Evolutionary conservation across 1,140 invertebrate species (phyloP).

Genomic region (Lepidurus couesii): DNA sequence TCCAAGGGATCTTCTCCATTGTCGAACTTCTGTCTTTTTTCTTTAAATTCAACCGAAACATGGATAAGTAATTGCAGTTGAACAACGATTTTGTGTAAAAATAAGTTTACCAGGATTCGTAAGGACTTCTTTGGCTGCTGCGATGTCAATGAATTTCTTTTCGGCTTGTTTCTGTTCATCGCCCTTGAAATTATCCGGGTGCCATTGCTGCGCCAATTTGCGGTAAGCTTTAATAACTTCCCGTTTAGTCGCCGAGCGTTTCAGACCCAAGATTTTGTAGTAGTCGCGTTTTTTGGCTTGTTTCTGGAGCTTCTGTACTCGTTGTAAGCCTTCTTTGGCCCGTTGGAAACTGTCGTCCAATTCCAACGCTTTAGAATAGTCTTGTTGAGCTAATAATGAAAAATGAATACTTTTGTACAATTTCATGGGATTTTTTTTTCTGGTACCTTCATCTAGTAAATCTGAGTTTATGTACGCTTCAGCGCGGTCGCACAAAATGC

Average conservation of each 20-base stretch:
- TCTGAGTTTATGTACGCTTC: conserved; percentile 86
- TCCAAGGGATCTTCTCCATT: conserved; percentile 94
- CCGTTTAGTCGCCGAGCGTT: conserved; percentile 78
- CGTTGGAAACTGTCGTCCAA: conserved; percentile 71
- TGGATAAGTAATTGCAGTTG: conserved; percentile 29
- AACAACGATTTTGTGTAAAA: conserved; percentile 17
- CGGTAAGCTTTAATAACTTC: conserved; percentile 95
- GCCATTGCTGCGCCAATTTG: conserved; percentile 96
- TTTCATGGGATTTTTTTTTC: neutral
- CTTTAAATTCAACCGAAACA: conserved; percentile 52
- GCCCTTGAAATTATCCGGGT: conserved; percentile 91
- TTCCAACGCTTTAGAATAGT: conserved; percentile 58
- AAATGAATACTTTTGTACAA: conserved; percentile 26
- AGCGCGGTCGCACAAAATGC: conserved; percentile 80
- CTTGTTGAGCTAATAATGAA: conserved; percentile 34
- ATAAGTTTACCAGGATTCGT: conserved; percentile 56
- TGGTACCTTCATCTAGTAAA: conserved; percentile 81
- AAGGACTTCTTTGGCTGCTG: conserved; percentile 94
- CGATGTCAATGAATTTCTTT: conserved; percentile 98
- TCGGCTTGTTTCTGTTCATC: conserved; percentile 84
- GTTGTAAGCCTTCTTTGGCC: conserved; percentile 81
- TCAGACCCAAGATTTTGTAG: conserved; percentile 92
- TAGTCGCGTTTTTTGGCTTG: conserved; percentile 91
- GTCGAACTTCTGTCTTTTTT: conserved; percentile 90
- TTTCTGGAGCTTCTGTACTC: conserved; percentile 89